phyloP scores from a whole-genome alignment of 2,888 invertebrate genomes.

The Scaptomyza polygonia region DNA sequence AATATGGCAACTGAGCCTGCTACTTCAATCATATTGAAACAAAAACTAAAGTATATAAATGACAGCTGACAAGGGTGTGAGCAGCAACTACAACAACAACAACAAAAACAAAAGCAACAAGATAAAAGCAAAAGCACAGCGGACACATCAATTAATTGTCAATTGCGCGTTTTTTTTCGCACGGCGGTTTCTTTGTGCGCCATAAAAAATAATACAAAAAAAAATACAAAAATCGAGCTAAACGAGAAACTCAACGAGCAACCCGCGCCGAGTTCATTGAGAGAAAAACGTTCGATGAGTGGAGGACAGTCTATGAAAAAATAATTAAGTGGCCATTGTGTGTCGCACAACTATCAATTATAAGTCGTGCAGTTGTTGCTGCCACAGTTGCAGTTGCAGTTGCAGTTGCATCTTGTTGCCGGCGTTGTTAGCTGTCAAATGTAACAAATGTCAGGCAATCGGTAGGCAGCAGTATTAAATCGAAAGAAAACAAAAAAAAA shows the following conservation, averaged over 20 bases:
- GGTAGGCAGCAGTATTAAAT: slow-evolving; percentile 10
- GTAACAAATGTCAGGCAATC: slow-evolving; percentile 76
- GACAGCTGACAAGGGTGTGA: slow-evolving; percentile 80
- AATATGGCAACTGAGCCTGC: slow-evolving; percentile 42
- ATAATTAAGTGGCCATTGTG: slow-evolving; percentile 78
- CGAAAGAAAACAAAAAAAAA: too few relatives aligned
- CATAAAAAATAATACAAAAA: slow-evolving; percentile 28
- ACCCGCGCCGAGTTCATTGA: slow-evolving; percentile 65
- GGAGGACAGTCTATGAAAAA: slow-evolving; percentile 62
- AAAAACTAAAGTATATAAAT: slow-evolving; percentile 52
- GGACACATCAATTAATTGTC: slow-evolving; percentile 81
- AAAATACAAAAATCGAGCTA: slow-evolving; percentile 19
- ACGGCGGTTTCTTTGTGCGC: slow-evolving; percentile 75
- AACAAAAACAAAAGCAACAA: slow-evolving; percentile 36
- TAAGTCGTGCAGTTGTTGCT: slow-evolving; percentile 35
- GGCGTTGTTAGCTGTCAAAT: slow-evolving; percentile 79
- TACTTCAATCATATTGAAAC: slow-evolving; percentile 65
- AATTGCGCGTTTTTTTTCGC: slow-evolving; percentile 80
- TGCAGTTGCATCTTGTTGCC: slow-evolving; percentile 68
- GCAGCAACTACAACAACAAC: slow-evolving; percentile 49
- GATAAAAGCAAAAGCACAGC: slow-evolving; percentile 57
- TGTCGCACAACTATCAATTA: slow-evolving; percentile 68
- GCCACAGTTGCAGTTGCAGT: slow-evolving; percentile 39
- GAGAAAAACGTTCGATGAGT: slow-evolving; percentile 38
- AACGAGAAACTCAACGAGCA: slow-evolving; percentile 27